Evolutionary conservation across 2,888 invertebrate species (phyloP), one percentile per base, ranked within the genome.

Genomic region (Molorchus minor): DNA sequence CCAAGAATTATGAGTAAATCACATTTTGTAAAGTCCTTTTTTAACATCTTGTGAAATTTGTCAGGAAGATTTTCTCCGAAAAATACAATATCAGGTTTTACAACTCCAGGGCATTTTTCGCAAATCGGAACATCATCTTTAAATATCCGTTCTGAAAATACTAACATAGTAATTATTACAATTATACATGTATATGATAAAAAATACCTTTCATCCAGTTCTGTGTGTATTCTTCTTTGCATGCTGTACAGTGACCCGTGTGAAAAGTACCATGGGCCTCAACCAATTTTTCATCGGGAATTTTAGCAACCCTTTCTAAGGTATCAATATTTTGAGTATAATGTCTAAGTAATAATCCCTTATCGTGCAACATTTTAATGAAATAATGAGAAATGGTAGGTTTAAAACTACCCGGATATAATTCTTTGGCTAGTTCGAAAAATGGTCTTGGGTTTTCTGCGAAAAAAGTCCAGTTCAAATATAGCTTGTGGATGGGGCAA

Each of bases 251-350:
- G 75, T 93, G 94, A 44, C 93, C 92, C 0, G 91, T 92, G 75
- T 89, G 87, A 78, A 97, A 96, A 0, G 95, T 93, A 0, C 98
- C 98, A 76, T 98, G 98, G 1, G 97, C 97, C 79, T 98, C 96
- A 0, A 98, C 92, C 19, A 97, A 80, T 77, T 93, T 94, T 0
- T 94, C 91, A 1, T 86, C 88, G 0, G 91, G 89, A 54, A 98
- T 81, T 1, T 92, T 93, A 5, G 96, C 92, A 2, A 92, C 85
- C 65, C 94, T 83, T 80, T 98, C 98, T 62, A 98, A 79, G 0
- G 94, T 94, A 79, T 98, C 98, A 68, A 98, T 95, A 79, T 98
- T 98, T 84, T 98, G 91, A 0, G 92, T 92, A 72, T 91, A 92
- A 78, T 92, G 92, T 12, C 92, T 85, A 5, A 90, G 78, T 0